phyloP scores from a whole-genome alignment of 2,888 invertebrate species.

The Drosophila nigritarsus region DNA sequence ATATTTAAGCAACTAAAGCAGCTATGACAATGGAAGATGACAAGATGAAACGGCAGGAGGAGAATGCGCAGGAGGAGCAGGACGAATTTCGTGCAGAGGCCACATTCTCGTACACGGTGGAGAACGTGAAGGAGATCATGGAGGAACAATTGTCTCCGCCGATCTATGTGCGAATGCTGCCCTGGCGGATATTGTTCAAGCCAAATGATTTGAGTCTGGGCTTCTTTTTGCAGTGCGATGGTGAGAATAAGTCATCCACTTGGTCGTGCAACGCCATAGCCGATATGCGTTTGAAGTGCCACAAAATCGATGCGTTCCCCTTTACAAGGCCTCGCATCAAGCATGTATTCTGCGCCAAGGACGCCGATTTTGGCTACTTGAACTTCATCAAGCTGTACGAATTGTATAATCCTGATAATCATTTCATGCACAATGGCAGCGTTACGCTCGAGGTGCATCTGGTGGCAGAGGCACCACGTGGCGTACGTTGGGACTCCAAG shows the following conservation, averaged over 20 bases:
- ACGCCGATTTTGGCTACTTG: constrained; percentile 97
- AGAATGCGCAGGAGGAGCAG: constrained; percentile 53
- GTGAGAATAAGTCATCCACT: constrained; percentile 96
- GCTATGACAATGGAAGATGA: constrained; percentile 70
- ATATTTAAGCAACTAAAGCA: not conserved
- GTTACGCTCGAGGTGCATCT: constrained; percentile 92
- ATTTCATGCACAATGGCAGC: constrained; percentile 95
- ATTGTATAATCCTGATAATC: constrained; percentile 95
- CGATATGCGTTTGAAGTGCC: constrained; percentile 94
- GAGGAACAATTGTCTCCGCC: constrained; percentile 92
- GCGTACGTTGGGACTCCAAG: constrained; percentile 99
- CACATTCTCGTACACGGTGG: constrained; percentile 94
- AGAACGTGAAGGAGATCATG: constrained; percentile 95
- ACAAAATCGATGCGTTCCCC: constrained; percentile 94
- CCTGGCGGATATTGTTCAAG: constrained; percentile 99
- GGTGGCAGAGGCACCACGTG: constrained; percentile 94
- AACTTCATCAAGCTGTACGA: constrained; percentile 98
- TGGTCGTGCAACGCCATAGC: constrained; percentile 99
- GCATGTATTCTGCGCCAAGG: constrained; percentile 96
- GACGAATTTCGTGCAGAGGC: constrained; percentile 88
- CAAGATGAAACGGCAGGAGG: constrained; percentile 39
- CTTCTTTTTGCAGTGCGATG: constrained; percentile 97
- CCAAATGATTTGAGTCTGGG: constrained; percentile 89
- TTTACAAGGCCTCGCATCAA: constrained; percentile 93
- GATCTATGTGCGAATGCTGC: constrained; percentile 97